phyloP scores from a whole-genome alignment of 2,113 vertebrate genomes.

The Hippocampus barbouri region DNA sequence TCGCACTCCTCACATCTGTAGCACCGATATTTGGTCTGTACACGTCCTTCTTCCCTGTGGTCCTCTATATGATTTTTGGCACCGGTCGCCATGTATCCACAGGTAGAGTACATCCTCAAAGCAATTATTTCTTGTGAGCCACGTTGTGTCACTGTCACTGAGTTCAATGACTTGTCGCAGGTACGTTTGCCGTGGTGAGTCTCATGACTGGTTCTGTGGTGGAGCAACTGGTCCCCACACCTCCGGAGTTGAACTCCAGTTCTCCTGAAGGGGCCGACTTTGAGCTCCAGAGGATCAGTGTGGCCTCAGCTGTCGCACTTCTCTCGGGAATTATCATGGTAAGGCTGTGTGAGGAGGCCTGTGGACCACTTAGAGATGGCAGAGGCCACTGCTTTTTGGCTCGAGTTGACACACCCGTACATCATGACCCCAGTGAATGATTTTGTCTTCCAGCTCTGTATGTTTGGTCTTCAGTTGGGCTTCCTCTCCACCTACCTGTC shows the following conservation, averaged over 20 bases:
- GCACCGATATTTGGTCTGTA: constrained; percentile 90
- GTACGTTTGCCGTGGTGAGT: constrained; percentile 88
- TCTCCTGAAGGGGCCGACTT: constrained; percentile 67
- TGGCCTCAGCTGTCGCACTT: constrained; percentile 81
- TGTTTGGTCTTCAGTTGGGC: constrained; percentile 85
- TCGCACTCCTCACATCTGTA: constrained; percentile 86
- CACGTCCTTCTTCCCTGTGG: constrained; percentile 87
- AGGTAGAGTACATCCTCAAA: constrained; percentile 63
- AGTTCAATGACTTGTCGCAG: constrained; percentile 50
- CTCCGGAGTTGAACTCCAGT: constrained; percentile 72
- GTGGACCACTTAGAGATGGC: background rate
- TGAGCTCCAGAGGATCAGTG: constrained; percentile 78
- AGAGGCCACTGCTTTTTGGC: background rate
- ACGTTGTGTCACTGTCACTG: constrained; percentile 4
- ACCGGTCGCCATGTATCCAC: constrained; percentile 88
- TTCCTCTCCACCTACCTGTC: constrained; percentile 88
- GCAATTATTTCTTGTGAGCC: background rate
- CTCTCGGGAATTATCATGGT: constrained; percentile 86
- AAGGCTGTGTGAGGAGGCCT: background rate
- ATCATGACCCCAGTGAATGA: background rate
- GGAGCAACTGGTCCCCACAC: constrained; percentile 79
- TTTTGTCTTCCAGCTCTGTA: constrained; percentile 72
- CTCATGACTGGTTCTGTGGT: constrained; percentile 88
- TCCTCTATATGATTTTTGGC: constrained; percentile 85
- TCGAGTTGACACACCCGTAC: background rate